Evolutionary conservation across 1,140 invertebrate genomes (phyloP), one percentile per base, ranked within the genome.

Genomic region (Harlomillsia oculata): DNA sequence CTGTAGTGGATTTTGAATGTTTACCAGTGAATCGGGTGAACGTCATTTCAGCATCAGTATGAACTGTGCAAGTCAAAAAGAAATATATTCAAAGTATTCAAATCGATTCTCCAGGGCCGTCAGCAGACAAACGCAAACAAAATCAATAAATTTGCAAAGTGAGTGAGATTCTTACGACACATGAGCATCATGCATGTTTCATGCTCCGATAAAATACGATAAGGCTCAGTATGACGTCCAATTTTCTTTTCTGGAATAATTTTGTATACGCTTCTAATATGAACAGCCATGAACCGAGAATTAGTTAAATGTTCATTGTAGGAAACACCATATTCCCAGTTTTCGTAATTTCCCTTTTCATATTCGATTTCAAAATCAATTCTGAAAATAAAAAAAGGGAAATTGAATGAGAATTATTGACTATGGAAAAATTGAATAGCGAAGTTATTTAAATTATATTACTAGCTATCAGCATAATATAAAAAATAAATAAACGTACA

Each of bases 261-360:
- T 37, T 76, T 72, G 66, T 76, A 84, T 63, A 80, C 72, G 0
- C 75, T 82, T 32, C 72, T 66, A 2, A 74, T 78, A 14, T 65
- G 66, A 65, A 82, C 81, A 59, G 72, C 64, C 56, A 82, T 73
- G 59, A 77, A 74, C 1, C 82, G 82, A 68, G 83, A 72, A 45
- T 81, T 72, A 36, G 77, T 79, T 3, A 84, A 70, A 60, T 75
- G 69, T 67, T 85, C 82, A 2, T 72, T 77, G 63, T 84, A 85
- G 57, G 75, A 63, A 0, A 81, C 80, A 0, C 78, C 76, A 68
- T 84, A 85, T 60, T 79, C 77, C 82, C 82, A 84, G 60, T 82
- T 74, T 49, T 81, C 76, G 57, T 77, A 78, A 68, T 81, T 80
- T 2, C 80, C 81, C 63, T 74, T 77, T 68, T 83, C 82, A 1